Percentiles rank a stretch among this genome's conserved stretches.
These are phyloP conservation scores for Xenus cinereus DNA, from an alignment of 2,113 vertebrate species.

Conservation along the genomic window DNA sequence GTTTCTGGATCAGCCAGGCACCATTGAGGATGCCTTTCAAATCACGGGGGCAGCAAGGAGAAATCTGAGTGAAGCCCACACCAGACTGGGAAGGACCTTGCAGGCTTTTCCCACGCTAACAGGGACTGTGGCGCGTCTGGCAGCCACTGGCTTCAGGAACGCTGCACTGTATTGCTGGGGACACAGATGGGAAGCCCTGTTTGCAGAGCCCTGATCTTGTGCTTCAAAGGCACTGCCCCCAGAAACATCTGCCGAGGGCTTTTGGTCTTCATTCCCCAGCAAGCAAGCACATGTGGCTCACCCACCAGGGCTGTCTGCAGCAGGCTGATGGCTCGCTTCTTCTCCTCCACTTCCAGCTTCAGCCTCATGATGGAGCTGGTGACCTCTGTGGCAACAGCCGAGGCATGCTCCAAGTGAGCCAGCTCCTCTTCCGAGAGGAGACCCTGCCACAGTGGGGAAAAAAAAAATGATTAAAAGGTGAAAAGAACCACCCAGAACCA, in stretches of 20 bases:
- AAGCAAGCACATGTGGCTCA: background rate
- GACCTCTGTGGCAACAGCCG: constrained; percentile 82
- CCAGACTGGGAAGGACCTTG: background rate
- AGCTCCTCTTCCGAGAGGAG: constrained; percentile 82
- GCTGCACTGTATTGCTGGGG: background rate
- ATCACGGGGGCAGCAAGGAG: background rate
- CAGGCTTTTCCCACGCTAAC: background rate
- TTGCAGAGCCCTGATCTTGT: background rate
- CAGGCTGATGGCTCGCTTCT: constrained; percentile 81
- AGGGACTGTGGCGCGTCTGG: accelerated
- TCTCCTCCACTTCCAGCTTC: constrained; percentile 91
- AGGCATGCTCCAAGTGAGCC: constrained; percentile 75
- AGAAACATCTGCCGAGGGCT: background rate
- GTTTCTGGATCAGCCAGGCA: background rate
- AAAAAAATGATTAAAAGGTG: accelerated
- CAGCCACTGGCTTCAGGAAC: background rate
- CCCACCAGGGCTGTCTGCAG: constrained; percentile 89
- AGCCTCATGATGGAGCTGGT: constrained; percentile 83
- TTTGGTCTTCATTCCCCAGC: background rate
- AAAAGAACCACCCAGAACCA: background rate
- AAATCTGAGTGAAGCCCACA: background rate
- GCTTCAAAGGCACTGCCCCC: background rate
- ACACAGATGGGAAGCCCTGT: background rate
- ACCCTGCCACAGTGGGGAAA: constrained; percentile 45
- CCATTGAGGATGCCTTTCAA: background rate